Evolutionary conservation across 2,888 invertebrate species (phyloP), one percentile per base, ranked within the genome.

Genomic region (Gandaritis pyraliata): DNA sequence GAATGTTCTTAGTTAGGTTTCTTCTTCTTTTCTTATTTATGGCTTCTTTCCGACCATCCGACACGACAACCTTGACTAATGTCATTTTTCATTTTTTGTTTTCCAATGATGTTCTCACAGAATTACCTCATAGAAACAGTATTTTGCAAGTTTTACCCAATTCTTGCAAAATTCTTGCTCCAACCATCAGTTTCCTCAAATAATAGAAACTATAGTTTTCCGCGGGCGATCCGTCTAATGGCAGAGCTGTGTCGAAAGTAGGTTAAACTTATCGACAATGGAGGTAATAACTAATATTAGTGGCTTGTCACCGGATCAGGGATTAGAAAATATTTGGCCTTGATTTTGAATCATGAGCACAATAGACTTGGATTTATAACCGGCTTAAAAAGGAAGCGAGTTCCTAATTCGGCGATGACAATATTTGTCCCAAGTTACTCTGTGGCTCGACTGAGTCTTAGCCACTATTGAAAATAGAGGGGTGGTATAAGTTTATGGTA

Each of bases 201-300:
- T 69, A 70, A 62, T 67, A 66, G 69, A 76, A 78, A 80, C 77
- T 73, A 69, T 64, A 66, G 73, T 75, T 77, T 76, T 77, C 78
- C 75, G 72, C 76, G 29, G 76, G 75, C 81, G 72, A 68, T 78
- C 74, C 72, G 66, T 69, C 67, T 80, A 77, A 80, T 76, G 66
- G 65, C 45, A 12, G 18, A 13, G 33, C 45, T 43, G n/a, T 67
- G 58, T 47, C 11, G 63, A 63, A 63, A 63, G 58, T 58, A 16
- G 63, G 63, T 41, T 53, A 59, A 50, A 7, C 41, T 39, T 47
- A 53, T 58, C 10, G 57, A 49, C 39, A 48, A 41, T 56, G 36
- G 66, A 15, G 62, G 56, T 68, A 67, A 68, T 70, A 51, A 52
- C 46, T 29, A 39, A 45, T 51, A 58, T 51, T 38, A 29, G 29